phyloP scores from a whole-genome alignment of 92 coral and sea anemone species.

The Umimayanthus chanpuru region DNA sequence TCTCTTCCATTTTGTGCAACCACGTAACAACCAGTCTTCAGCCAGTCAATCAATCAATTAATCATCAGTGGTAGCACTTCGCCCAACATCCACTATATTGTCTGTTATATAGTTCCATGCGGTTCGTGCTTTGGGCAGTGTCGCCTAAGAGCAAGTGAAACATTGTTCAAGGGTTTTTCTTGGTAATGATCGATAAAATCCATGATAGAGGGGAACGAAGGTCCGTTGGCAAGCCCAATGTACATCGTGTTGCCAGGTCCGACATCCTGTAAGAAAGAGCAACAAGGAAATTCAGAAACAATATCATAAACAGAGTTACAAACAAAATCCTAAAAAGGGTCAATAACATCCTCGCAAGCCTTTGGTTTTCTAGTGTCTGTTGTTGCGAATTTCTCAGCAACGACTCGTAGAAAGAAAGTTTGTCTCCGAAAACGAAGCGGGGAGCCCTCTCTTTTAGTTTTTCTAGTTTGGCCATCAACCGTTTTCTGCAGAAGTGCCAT shows the following conservation, averaged over 20 bases:
- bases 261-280: conserved; percentile 64
- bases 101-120: conserved; percentile 20
- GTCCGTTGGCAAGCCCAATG: conserved; percentile 76
- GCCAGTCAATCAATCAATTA: neutral
- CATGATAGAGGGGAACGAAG: conserved; percentile 64
- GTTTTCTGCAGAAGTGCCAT: too few relatives aligned
- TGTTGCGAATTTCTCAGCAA: too few relatives aligned
- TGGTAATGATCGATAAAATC: conserved; percentile 69
- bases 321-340: too few relatives aligned
- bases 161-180: conserved; percentile 73
- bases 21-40: neutral
- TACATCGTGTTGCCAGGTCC: conserved; percentile 61
- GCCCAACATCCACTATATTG: neutral
- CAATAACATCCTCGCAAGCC: too few relatives aligned
- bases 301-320: neutral
- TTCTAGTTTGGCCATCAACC: too few relatives aligned
- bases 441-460: too few relatives aligned
- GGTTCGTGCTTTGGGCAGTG: conserved; percentile 62
- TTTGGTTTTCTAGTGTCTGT: too few relatives aligned
- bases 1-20: neutral
- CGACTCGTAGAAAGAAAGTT: too few relatives aligned
- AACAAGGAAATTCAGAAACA: neutral
- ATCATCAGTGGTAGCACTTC: neutral
- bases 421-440: too few relatives aligned
- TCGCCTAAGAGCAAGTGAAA: conserved; percentile 73